Base-by-base conservation (phyloP, 2,888 invertebrate species). In the Belgica antarctica region DNA sequence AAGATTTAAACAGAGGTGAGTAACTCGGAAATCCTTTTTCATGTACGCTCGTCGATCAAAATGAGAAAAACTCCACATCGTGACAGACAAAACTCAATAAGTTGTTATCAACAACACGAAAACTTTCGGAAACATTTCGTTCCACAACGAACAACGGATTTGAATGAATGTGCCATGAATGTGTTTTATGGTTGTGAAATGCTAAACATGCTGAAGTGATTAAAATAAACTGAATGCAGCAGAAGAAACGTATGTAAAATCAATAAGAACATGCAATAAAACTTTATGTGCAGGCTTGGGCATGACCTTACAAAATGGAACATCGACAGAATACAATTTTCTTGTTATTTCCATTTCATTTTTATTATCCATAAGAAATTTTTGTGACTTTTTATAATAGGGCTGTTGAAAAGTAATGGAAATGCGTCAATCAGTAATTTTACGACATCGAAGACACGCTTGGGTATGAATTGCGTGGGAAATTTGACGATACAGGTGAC, bases 201-300 rank as follows among this genome's bases (percentile, higher is more conserved):
- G 17, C 12, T 31, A 31, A n/a, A 41, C 15, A n/a, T n/a, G 3
- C n/a, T n/a, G 41, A 46, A 66, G 65, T 46, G 65, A 47, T 47
- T 46, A 66, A 47, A 66, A 47, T 66, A 31, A 22, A 12, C 22
- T 22, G 22, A 7, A 52, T 52, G 52, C 19, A 52, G 52, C 41
- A 52, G 41, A 22, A 41, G 25, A 25, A n/a, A 12, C 17, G 46
- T 46, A 66, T 17, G 24, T 15, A 66, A 66, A 66, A 66, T 66
- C 65, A 66, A 66, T 66, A 66, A 10, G 22, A 12, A 19, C 41
- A 47, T 66, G 65, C 65, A 66, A 66, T 66, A 66, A 66, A 66
- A 66, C 46, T 47, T 66, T 66, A 66, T 66, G 24, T 66, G 15
- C 47, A 66, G 8, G 52, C 22, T 52, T n/a, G 22, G 22, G 52